Conservation (phyloP, 35 echinoderm and acorn worm species). For the Holothuria glaberrima region DNA sequence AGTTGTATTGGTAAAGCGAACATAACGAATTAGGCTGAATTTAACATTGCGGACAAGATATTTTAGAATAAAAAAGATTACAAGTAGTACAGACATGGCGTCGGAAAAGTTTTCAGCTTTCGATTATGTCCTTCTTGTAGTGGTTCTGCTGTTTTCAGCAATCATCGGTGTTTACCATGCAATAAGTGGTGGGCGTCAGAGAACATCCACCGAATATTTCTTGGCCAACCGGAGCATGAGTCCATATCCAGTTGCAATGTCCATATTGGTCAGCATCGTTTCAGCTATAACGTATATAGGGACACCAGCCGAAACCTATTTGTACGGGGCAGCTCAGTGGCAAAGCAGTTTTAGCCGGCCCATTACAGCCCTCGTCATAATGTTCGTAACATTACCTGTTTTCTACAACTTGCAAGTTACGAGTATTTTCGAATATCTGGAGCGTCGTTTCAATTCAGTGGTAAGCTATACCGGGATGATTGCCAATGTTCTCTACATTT, state of each 20-base stretch:
- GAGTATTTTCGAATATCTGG: slow-evolving; percentile 35
- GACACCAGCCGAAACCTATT: slow-evolving; percentile 52
- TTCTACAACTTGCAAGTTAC: slow-evolving; percentile 30
- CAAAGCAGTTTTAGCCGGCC: not conserved
- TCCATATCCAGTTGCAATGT: slow-evolving; percentile 37
- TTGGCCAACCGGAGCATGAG: slow-evolving; percentile 40
- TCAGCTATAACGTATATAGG: slow-evolving; percentile 57
- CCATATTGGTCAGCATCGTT: slow-evolving; percentile 33
- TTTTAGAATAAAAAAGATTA: too few relatives aligned
- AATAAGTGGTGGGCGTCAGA: slow-evolving; percentile 22
- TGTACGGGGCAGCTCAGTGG: slow-evolving; percentile 37
- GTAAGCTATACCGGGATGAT: slow-evolving; percentile 1
- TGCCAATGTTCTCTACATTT: not conserved
- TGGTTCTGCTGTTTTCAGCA: slow-evolving; percentile 14
- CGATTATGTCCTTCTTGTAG: slow-evolving; percentile 47
- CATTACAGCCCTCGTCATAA: not conserved
- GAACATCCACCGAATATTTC: slow-evolving; percentile 27
- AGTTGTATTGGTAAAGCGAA: too few relatives aligned
- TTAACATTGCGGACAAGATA: too few relatives aligned
- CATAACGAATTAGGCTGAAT: too few relatives aligned
- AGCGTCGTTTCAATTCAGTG: not conserved
- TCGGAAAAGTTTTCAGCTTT: not conserved
- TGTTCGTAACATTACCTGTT: not conserved
- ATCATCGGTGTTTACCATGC: slow-evolving; percentile 54
- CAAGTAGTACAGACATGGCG: too few relatives aligned